Evolutionary conservation across 2,888 invertebrate genomes (phyloP), one percentile per base, ranked within the genome.

Genomic region (Noctua comes): DNA sequence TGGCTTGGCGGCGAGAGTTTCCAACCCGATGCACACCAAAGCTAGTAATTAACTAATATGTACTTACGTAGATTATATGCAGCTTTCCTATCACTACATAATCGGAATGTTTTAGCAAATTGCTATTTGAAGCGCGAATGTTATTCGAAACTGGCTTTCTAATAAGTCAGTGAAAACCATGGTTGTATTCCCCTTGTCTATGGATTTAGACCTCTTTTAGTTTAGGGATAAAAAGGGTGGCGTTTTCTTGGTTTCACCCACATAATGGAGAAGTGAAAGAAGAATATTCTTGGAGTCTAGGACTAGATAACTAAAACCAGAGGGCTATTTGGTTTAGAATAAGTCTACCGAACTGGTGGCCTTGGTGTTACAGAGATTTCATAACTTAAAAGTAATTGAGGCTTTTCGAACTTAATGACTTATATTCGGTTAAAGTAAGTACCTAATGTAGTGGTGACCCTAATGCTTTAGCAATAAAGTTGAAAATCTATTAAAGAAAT

Each of bases 21-120:
- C 93, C 94, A 90, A 88, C 88, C 90, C 91, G 93, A 89, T 94
- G 94, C 93, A 84, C 91, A 88, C 80, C 92, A 89, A 88, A 88
- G 84, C 81, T 84, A 78, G 79, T 89, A 91, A 91, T 92, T 91
- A 91, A 87, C 78, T 89, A 90, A 90, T 90, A 83, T 73, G 70
- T 80, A 88, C 76, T 70, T 79, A 77, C 64, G 16, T 70, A 83
- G 88, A 89, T 88, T 79, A 84, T 74, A 84, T 86, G 80, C 83
- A 87, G 86, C 91, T 91, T 91, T 91, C 91, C 80, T 88, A 88
- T 87, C 86, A 84, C 76, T 79, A 79, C 76, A 80, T 83, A 82
- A 84, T 86, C 85, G 68, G 80, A 80, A 76, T 87, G 73, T 85
- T 85, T 72, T 43, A 59, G 31, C 80, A 66, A 77, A 81, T 76